Base-by-base conservation (phyloP, 2,888 invertebrate species). In the Cylindroiulus punctatus region DNA sequence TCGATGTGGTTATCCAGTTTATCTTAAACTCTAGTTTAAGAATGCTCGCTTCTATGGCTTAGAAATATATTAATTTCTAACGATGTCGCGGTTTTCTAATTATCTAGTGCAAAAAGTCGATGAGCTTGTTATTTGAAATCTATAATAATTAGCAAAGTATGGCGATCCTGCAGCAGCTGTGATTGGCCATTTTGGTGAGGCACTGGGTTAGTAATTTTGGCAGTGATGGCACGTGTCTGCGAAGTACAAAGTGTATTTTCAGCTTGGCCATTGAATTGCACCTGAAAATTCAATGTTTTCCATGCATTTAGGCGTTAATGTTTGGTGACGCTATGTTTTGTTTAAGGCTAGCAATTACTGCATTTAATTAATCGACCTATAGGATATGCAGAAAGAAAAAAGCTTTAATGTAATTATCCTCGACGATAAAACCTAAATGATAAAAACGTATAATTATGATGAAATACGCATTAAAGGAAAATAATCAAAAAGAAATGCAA, bases 401-500 rank as follows among this genome's bases (percentile, higher is more conserved):
- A 26, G 26, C 12, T 26, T 65, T 65, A 65, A 65, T 26, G 65
- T 26, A 65, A 65, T 65, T 65, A 26, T 65, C 65, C n/a, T 65
- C 65, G 26, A 65, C 65, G 65, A 26, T 65, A 82, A 42, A 82
- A 82, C 82, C 42, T 36, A 42, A 82, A 82, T 82, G 82, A 82
- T 40, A 82, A 82, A 42, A 82, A 36, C 36, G 82, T 22, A 36
- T 82, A 40, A 42, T 22, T 82, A 82, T 36, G n/a, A 40, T 19
- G n/a, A 14, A 36, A 12, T 22, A 82, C 19, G 36, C 36, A 8
- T 40, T 36, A 36, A 2, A 2, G 36, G 2, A 82, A 36, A 36
- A 36, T n/a, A 82, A 82, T 82, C 1, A 40, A 36, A 82, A 44
- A 82, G 12, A 82, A 82, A 82, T 82, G 40, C 40, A 22, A 82